A percentile compares a stretch with the other conserved stretches of the same genome.
Conservation (phyloP, 1,140 invertebrate genomes). For the Macrosteles quadrilineatus region DNA sequence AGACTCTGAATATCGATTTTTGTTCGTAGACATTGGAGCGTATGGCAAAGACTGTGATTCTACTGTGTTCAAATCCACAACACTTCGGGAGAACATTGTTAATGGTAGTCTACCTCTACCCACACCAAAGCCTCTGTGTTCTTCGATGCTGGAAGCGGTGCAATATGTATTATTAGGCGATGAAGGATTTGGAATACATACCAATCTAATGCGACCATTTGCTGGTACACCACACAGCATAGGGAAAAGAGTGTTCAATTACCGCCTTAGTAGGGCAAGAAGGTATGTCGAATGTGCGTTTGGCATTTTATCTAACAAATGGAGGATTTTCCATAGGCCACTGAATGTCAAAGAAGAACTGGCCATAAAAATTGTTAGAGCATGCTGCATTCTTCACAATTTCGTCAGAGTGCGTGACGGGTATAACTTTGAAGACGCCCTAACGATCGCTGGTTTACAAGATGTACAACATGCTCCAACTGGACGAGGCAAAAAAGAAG, state of each 20-base stretch:
- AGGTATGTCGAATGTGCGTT: slow-evolving; percentile 51
- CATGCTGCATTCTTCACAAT: slow-evolving; percentile 37
- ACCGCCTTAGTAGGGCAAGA: slow-evolving; percentile 42
- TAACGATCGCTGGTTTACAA: slow-evolving; percentile 26
- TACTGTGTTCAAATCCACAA: slow-evolving; percentile 45
- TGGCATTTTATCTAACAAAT: slow-evolving; percentile 45
- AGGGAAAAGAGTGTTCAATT: slow-evolving; percentile 49
- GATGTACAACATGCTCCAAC: neutral
- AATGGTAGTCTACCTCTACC: slow-evolving; percentile 43
- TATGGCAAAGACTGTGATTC: slow-evolving; percentile 28
- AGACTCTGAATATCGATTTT: slow-evolving; percentile 18
- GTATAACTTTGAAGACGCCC: slow-evolving; percentile 38
- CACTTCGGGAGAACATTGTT: slow-evolving; percentile 39
- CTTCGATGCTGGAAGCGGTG: slow-evolving; percentile 37
- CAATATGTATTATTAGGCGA: slow-evolving; percentile 49
- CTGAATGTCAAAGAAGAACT: slow-evolving; percentile 40
- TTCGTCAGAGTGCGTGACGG: slow-evolving; percentile 36
- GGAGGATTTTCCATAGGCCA: slow-evolving; percentile 38
- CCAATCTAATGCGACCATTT: slow-evolving; percentile 49
- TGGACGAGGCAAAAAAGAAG: neutral
- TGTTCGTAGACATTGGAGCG: slow-evolving; percentile 15
- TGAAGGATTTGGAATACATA: slow-evolving; percentile 49
- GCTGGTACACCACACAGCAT: slow-evolving; percentile 23
- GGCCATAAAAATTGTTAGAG: slow-evolving; percentile 39
- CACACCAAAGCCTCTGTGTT: slow-evolving; percentile 35